Conservation (phyloP, 2,113 vertebrate genomes). For the Leiothrix lutea region DNA sequence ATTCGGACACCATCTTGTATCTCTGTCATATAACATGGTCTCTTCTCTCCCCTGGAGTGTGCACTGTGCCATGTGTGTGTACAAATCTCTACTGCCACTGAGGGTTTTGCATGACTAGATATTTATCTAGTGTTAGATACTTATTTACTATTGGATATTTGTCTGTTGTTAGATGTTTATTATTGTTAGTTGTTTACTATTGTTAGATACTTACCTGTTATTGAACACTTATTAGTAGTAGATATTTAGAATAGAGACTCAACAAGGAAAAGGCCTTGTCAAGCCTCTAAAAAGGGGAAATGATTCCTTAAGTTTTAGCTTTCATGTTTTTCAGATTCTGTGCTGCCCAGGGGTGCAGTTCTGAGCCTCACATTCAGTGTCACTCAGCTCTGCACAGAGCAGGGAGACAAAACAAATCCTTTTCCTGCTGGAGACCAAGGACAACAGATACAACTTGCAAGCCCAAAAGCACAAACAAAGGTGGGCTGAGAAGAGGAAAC, state of each 20-base stretch:
- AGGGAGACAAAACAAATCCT: background rate
- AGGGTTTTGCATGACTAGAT: fast-evolving
- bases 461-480: background rate
- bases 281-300: background rate
- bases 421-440: background rate
- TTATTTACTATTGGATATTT: background rate
- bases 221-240: background rate
- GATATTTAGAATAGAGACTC: background rate
- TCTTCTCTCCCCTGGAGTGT: background rate
- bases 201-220: background rate
- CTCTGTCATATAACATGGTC: fast-evolving
- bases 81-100: background rate
- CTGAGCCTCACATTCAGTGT: background rate
- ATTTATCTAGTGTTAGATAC: background rate
- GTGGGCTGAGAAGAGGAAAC: background rate
- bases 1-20: background rate
- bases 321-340: background rate
- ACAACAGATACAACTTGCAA: background rate
- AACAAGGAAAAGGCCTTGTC: background rate
- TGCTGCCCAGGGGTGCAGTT: background rate
- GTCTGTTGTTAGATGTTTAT: background rate
- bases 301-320: background rate
- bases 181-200: background rate
- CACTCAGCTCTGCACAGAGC: background rate
- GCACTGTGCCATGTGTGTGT: fast-evolving